Evolutionary conservation across 2,797 vertebrate genomes (phyloP), one percentile per base, ranked within the genome.

Genomic region (Pangasius mekongensis): DNA sequence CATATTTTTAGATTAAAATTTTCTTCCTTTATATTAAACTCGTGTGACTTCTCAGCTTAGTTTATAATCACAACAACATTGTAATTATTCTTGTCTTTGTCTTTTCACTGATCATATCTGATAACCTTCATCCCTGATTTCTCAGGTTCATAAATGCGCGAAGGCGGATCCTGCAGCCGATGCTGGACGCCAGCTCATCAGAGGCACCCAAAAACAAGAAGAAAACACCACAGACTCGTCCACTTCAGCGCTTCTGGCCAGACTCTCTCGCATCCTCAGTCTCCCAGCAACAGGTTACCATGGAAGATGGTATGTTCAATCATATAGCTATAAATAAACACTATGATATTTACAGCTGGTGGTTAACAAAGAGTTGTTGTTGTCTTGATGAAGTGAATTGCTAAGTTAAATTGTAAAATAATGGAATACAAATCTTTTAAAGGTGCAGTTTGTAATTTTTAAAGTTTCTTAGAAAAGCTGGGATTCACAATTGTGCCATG

Each of bases 211-310:
- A 97, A 93, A 95, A 96, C 78, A 98, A 97, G 94, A 98, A 98
- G 93, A 97, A 97, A 91, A 97, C 96, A 7, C 96, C 96, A 54
- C 97, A 97, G 94, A 97, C 96, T 90, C 93, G 97, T 83, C 97
- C 97, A 0, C 96, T 97, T 1, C 97, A 98, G 93, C 96, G 97
- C 93, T 98, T 98, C 92, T 98, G 97, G 97, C 97, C 97, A 0
- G 97, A 97, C 91, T 97, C 97, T 83, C 97, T 98, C n/a, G 96
- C 96, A 5, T 96, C 97, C 0, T 95, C 96, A 52, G 94, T 94
- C 16, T 89, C 95, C 60, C 97, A 96, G 91, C 96, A 97, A 20
- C 93, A 97, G 0, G 96, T 97, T 82, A 91, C 96, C 0, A 96
- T 97, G 96, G 95, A 96, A 14, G 97, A 97, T 89, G 97, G 97